These are phyloP conservation scores for Neelides sp. DNA, from an alignment of 1,140 invertebrate genomes.

Conservation along the genomic window DNA sequence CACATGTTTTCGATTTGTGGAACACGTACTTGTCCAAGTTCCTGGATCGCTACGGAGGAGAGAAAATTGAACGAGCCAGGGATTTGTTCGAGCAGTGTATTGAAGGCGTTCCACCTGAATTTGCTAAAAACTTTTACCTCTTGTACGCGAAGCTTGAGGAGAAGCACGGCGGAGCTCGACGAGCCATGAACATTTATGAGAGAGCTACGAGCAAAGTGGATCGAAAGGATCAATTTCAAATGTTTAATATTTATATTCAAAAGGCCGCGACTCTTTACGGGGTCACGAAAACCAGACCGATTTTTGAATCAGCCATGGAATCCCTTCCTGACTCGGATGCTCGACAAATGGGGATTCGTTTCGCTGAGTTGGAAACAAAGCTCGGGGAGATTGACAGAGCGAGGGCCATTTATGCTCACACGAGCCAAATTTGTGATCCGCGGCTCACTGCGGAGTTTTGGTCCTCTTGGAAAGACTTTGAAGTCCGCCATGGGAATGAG, in stretches of 20 bases:
- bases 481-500: conserved; percentile 98
- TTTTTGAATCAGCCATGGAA: conserved; percentile 98
- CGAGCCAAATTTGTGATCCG: conserved; percentile 98
- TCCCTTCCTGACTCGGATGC: conserved; percentile 76
- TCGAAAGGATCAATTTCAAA: conserved; percentile 80
- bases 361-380: conserved; percentile 95
- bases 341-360: conserved; percentile 90
- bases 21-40: conserved; percentile 97
- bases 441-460: conserved; percentile 84
- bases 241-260: conserved; percentile 98
- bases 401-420: conserved; percentile 92
- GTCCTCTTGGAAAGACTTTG: conserved; percentile 99
- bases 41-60: conserved; percentile 84
- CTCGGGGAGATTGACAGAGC: conserved; percentile 73
- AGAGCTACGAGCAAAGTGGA: conserved; percentile 80
- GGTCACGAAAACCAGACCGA: conserved; percentile 86
- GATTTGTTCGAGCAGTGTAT: conserved; percentile 99
- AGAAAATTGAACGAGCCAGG: conserved; percentile 87
- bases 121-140: conserved; percentile 87
- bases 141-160: conserved; percentile 97
- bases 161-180: conserved; percentile 88
- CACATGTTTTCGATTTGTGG: conserved; percentile 99
- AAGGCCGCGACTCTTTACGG: conserved; percentile 96
- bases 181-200: conserved; percentile 97
- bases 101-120: conserved; percentile 86